Base-by-base conservation (phyloP, 2,113 vertebrate genomes). In the Tinamus guttatus region DNA sequence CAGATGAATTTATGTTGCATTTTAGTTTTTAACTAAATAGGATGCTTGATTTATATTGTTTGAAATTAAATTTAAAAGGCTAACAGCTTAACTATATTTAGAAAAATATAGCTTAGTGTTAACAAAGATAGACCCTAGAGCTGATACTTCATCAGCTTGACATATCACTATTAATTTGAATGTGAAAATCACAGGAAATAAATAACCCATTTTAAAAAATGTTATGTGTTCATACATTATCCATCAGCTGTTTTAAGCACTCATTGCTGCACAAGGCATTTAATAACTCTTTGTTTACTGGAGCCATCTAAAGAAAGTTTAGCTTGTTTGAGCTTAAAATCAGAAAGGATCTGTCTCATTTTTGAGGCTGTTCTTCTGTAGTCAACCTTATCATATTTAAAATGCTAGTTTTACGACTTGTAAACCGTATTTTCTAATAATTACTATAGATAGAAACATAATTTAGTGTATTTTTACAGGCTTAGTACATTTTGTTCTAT, bases 401-500 rank as follows among this genome's bases (percentile, higher is more conserved):
- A 96, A 96, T 91, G 88, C 67, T 96, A 85, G 54, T 93, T 96
- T 83, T 86, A 85, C 60, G 62, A 90, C 54, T 87, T 96, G 74
- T 73, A 94, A 96, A 96, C 96, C 59, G 1, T 96, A 94, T 95
- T 96, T 95, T 87, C 90, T 94, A 87, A 91, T 95, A 96, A 97
- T 92, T 93, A 77, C 79, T 93, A 75, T 62, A 93, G 83, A 83
- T 89, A 94, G 92, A 94, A 94, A 62, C 51, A 90, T 90, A 96
- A 97, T 96, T 95, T 96, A 97, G 73, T 95, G 65, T 95, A 95
- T 96, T 97, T 97, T 97, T 96, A 95, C 92, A 97, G 91, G 86
- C 71, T 87, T 91, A 91, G 86, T 96, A 97, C 84, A 93, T 95
- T 97, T 95, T 97, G 59, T 96, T 95, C 95, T 86, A 93, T 95